Base-by-base conservation (phyloP, 2,888 invertebrate genomes). In the Nematopogon swammerdamellus region DNA sequence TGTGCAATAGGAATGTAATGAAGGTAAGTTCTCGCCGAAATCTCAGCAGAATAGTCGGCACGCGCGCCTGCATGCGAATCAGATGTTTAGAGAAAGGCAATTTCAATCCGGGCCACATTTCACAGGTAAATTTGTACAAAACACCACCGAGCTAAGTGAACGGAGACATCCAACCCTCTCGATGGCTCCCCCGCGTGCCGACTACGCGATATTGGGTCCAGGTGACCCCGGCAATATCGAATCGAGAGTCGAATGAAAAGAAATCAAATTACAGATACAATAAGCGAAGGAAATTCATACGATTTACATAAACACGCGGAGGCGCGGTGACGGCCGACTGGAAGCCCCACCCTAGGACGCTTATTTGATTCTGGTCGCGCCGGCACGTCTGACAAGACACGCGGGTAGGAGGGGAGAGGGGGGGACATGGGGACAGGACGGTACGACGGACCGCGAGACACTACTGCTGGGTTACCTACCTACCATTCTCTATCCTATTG, bases 231-330 rank as follows among this genome's bases (percentile, higher is more conserved):
- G 36, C 36, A 14, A n/a, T 14, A 36, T 36, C 36, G 36, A 36
- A 36, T 36, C 36, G 36, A 36, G 36, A 36, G 36, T 4, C 36
- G 36, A 36, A 45, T 49, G 49, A 46, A 71, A 73, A 74, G 75
- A 70, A 75, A 76, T 77, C 75, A 75, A 77, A 79, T 79, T 77
- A 77, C 73, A 73, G 76, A 75, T 68, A 76, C 79, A 77, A 79
- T 79, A 77, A 77, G 76, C 76, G 64, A 63, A 71, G 67, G 67
- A 63, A 68, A 70, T 68, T 63, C 61, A 65, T 19, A 43, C 65
- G 63, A 77, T 79, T 79, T 77, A 75, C 77, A 79, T 79, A 79
- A 76, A 74, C 72, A 79, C 72, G 68, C 70, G 53, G 25, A 4
- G 25, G 25, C 36, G 11, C 25, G 4, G 25, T 25, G 25, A 25